phyloP scores from a whole-genome alignment of 2,113 vertebrate species.

The Gracilinanus agilis region DNA sequence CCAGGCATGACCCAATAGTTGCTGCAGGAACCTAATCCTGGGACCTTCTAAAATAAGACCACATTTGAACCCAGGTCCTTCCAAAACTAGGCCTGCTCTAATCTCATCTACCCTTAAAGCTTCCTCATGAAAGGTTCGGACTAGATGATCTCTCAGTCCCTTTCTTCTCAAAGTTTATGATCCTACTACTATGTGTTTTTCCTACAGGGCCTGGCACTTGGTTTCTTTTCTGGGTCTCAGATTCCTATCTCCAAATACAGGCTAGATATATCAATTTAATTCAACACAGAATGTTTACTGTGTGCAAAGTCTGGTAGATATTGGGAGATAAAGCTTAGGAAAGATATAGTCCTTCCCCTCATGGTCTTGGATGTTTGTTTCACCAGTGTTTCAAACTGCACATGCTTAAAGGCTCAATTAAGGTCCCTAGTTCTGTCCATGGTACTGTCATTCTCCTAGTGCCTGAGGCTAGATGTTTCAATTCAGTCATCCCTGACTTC shows the following conservation, averaged over 20 bases:
- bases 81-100: no score
- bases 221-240: background rate
- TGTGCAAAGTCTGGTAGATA: background rate
- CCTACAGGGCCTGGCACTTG: background rate
- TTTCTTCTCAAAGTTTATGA: no score
- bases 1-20: no score
- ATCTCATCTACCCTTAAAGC: background rate
- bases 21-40: no score
- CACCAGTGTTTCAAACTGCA: background rate
- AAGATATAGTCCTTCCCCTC: background rate
- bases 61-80: no score
- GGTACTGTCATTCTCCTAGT: background rate
- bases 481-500: background rate
- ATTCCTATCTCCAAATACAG: background rate
- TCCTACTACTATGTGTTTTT: background rate
- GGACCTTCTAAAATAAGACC: no score
- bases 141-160: background rate
- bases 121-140: background rate
- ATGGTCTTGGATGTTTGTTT: no score
- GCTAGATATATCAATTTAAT: background rate
- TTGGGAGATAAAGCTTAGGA: background rate
- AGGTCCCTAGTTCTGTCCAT: background rate
- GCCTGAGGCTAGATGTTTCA: background rate
- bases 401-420: background rate
- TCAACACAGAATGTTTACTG: background rate